These are phyloP conservation scores for Laupala kohalensis DNA, from an alignment of 1,140 invertebrate species.

Conservation along the genomic window DNA sequence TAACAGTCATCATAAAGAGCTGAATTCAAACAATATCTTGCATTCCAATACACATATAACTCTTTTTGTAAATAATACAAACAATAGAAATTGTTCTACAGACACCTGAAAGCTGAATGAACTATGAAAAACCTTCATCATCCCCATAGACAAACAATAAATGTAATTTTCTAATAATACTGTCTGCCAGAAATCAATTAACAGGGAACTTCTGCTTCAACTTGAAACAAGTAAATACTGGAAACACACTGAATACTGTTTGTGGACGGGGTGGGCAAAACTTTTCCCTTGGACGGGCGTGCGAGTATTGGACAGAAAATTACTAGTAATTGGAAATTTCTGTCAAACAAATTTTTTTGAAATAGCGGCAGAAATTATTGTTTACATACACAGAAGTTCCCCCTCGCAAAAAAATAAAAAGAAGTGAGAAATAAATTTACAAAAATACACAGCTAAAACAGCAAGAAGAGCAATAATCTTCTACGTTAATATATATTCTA, in stretches of 20 bases:
- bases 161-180: not conserved
- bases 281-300: not conserved
- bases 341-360: not conserved
- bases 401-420: not conserved
- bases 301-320: not conserved
- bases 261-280: not conserved
- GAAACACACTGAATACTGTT: not conserved
- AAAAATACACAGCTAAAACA: not conserved
- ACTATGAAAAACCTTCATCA: too few species aligned
- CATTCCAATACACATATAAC: too few species aligned
- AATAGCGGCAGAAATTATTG: not conserved
- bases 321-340: not conserved
- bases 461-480: not conserved
- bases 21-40: too few species aligned
- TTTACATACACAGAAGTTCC: not conserved
- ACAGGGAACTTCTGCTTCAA: not conserved
- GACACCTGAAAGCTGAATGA: too few species aligned
- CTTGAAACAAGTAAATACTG: not conserved
- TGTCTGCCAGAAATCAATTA: not conserved
- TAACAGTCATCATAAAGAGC: too few species aligned
- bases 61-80: too few species aligned
- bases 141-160: not conserved
- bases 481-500: not conserved
- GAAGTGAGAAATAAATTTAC: not conserved
- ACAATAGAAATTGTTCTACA: too few species aligned